Evolutionary conservation across 2,797 vertebrate genomes (phyloP).

Genomic region (Avahi laniger): DNA sequence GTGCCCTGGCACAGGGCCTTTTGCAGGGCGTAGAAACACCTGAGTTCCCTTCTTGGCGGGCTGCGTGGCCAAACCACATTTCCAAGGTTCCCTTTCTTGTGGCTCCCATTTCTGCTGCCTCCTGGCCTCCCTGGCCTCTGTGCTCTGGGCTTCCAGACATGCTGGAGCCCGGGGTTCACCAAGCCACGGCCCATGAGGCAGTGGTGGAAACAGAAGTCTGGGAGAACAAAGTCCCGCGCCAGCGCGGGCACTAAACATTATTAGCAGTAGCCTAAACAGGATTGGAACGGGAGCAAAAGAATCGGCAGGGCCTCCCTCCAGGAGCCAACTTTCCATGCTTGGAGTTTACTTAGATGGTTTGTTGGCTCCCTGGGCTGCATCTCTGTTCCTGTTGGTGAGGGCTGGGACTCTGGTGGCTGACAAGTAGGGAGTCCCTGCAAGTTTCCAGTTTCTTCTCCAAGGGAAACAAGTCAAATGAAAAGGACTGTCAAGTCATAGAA

Average conservation of each 20-base stretch:
- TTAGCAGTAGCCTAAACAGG: slow-evolving; percentile 68
- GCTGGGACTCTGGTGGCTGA: not conserved
- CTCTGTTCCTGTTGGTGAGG: slow-evolving; percentile 40
- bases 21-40: not conserved
- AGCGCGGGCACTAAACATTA: not conserved
- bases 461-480: not conserved
- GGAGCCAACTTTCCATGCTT: slow-evolving; percentile 59
- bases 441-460: not conserved
- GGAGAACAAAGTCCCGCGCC: slow-evolving; percentile 19
- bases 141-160: not conserved
- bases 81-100: not conserved
- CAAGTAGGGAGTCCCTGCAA: slow-evolving; percentile 34
- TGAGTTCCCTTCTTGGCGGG: not conserved
- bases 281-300: not conserved
- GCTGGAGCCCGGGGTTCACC: not conserved
- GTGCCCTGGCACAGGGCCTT: not conserved
- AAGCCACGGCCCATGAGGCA: slow-evolving; percentile 33
- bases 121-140: not conserved
- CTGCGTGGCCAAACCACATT: not conserved
- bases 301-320: not conserved
- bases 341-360: slow-evolving; percentile 52
- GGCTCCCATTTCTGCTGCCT: not conserved
- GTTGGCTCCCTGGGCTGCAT: not conserved
- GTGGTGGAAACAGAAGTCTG: slow-evolving; percentile 51
- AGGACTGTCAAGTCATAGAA: not conserved